These are phyloP conservation scores for Psettodes erumei DNA, from an alignment of 2,113 vertebrate species.

Conservation along the genomic window DNA sequence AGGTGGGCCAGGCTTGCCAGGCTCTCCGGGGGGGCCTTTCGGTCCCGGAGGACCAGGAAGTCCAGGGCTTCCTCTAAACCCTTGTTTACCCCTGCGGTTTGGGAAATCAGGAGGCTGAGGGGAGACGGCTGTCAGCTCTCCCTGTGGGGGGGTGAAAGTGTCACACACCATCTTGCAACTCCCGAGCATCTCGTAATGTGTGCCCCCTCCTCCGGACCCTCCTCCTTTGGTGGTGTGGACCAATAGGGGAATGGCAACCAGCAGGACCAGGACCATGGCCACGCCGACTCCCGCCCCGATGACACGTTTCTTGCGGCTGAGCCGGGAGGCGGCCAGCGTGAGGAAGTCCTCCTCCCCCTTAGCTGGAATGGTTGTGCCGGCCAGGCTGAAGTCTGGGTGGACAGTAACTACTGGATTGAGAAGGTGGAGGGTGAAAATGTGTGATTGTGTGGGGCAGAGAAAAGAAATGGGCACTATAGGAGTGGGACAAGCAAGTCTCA, in stretches of 20 bases:
- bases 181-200: slow-evolving; percentile 91
- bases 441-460: slow-evolving; percentile 12
- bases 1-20: slow-evolving; percentile 89
- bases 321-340: slow-evolving; percentile 93
- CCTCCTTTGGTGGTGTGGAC: slow-evolving; percentile 92
- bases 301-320: slow-evolving; percentile 93
- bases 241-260: slow-evolving; percentile 95
- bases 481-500: slow-evolving; percentile 11
- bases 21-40: slow-evolving; percentile 90
- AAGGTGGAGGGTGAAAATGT: slow-evolving; percentile 10
- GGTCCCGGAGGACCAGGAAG: slow-evolving; percentile 89
- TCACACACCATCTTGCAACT: slow-evolving; percentile 95
- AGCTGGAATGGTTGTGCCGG: slow-evolving; percentile 89
- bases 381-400: slow-evolving; percentile 77
- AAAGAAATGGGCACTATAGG: background rate
- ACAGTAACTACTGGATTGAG: slow-evolving; percentile 49
- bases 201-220: slow-evolving; percentile 84
- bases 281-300: slow-evolving; percentile 93
- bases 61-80: slow-evolving; percentile 88
- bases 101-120: slow-evolving; percentile 86
- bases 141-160: slow-evolving; percentile 87
- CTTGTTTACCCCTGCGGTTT: slow-evolving; percentile 88
- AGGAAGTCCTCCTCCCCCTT: slow-evolving; percentile 96
- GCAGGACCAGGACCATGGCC: slow-evolving; percentile 95
- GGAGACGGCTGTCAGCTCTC: slow-evolving; percentile 85